These are phyloP conservation scores for Chrysocyon brachyurus DNA, from an alignment of 2,797 vertebrate species.

Conservation along the genomic window DNA sequence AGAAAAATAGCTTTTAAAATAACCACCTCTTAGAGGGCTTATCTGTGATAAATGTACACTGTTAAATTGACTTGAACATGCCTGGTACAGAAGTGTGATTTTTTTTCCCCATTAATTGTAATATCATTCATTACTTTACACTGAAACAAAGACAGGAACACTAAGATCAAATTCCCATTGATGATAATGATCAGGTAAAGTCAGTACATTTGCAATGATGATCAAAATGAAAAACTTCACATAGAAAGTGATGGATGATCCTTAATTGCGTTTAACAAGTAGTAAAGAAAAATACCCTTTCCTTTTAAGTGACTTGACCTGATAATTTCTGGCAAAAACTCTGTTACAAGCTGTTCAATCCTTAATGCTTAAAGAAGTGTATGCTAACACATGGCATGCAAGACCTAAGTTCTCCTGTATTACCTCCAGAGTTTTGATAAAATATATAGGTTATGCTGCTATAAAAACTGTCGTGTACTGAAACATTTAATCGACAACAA, in stretches of 20 bases:
- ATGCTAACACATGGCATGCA: background rate
- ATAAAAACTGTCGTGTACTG: background rate
- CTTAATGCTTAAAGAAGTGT: background rate
- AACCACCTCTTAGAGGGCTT: background rate
- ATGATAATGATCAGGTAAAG: slow-evolving; percentile 58
- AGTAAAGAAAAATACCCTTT: slow-evolving; percentile 62
- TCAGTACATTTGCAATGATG: slow-evolving; percentile 23
- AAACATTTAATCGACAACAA: background rate
- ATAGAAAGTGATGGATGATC: slow-evolving; percentile 22
- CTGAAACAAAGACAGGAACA: slow-evolving; percentile 71
- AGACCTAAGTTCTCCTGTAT: background rate
- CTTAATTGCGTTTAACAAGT: slow-evolving; percentile 55
- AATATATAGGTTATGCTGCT: background rate
- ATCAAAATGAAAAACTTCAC: slow-evolving; percentile 63
- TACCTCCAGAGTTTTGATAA: background rate
- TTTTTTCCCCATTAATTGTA: slow-evolving; percentile 16
- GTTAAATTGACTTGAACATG: slow-evolving; percentile 63
- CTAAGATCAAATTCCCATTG: slow-evolving; percentile 52
- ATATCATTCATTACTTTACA: slow-evolving; percentile 57
- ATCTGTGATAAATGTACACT: slow-evolving; percentile 52
- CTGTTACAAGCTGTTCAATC: background rate
- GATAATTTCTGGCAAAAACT: slow-evolving; percentile 21
- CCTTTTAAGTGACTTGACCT: slow-evolving; percentile 53
- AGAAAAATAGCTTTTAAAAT: slow-evolving; percentile 50
- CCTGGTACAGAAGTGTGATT: background rate